A percentile compares a stretch with the other conserved stretches of the same genome.
These are phyloP conservation scores for Channa maculata DNA, from an alignment of 2,113 vertebrate genomes.

Conservation along the genomic window DNA sequence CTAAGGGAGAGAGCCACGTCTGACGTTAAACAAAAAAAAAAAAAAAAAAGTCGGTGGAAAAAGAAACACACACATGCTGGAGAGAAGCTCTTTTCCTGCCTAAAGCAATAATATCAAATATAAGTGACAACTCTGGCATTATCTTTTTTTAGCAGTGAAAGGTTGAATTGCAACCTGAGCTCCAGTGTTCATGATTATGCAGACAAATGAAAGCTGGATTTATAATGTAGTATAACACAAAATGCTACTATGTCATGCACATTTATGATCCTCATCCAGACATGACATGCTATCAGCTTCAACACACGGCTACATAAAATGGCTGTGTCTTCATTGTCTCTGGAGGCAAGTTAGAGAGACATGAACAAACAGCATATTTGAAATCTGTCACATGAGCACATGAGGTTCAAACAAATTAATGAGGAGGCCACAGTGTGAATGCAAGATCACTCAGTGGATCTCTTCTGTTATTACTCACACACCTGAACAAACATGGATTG, in stretches of 20 bases:
- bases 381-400: constrained; percentile 8
- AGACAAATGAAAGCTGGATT: constrained; percentile 34
- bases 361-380: background rate
- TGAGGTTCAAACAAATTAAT: background rate
- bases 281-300: constrained; percentile 5
- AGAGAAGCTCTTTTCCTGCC: constrained; percentile 53
- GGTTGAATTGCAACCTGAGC: constrained; percentile 70
- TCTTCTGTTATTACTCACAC: background rate
- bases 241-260: constrained; percentile 58
- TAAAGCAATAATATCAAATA: constrained; percentile 55
- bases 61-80: constrained; percentile 34
- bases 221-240: constrained; percentile 28
- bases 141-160: constrained; percentile 58
- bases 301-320: background rate
- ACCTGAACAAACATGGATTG: constrained; percentile 21
- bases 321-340: background rate
- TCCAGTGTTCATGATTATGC: constrained; percentile 33
- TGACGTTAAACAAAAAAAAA: constrained; percentile 18
- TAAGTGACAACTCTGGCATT: constrained; percentile 78
- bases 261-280: constrained; percentile 29
- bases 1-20: constrained; percentile 65
- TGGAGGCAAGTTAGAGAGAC: constrained; percentile 7
- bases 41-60: constrained; percentile 32
- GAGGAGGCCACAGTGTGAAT: constrained; percentile 4
- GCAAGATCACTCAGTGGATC: constrained; percentile 8